These are phyloP conservation scores for Sphecodes monilicornis DNA, from an alignment of 2,888 invertebrate genomes.

Conservation along the genomic window DNA sequence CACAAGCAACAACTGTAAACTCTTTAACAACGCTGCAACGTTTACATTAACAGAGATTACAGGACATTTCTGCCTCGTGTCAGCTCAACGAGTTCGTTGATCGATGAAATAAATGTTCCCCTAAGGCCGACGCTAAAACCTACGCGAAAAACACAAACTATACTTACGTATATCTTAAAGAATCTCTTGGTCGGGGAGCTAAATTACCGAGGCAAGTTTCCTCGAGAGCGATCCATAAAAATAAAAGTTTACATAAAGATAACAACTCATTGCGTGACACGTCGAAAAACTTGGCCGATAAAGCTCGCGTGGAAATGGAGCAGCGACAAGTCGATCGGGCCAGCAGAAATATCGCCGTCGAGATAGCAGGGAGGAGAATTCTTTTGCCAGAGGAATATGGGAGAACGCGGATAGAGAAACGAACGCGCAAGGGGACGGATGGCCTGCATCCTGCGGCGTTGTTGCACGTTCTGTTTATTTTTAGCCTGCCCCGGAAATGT, in stretches of 20 bases:
- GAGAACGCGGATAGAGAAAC: conserved; percentile 8
- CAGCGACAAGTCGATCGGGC: neutral
- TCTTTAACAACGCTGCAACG: neutral
- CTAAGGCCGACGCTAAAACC: neutral
- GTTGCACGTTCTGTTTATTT: conserved; percentile 43
- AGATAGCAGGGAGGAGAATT: neutral
- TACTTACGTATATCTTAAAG: neutral
- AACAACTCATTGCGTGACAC: neutral
- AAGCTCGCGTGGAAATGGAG: neutral
- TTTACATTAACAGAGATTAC: too few species aligned
- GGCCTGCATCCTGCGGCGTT: conserved; percentile 18
- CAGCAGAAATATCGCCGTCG: neutral
- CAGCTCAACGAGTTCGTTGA: neutral
- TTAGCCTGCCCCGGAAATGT: conserved; percentile 24
- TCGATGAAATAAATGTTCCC: neutral
- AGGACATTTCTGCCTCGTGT: too few species aligned
- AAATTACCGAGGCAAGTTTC: neutral
- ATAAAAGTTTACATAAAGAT: neutral
- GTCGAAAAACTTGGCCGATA: neutral
- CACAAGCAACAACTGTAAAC: neutral
- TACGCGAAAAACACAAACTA: neutral
- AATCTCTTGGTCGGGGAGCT: neutral
- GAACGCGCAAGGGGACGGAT: conserved; percentile 15
- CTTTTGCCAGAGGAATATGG: neutral
- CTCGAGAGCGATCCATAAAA: neutral